A percentile compares a stretch with the other conserved stretches of the same genome.
Conservation (phyloP, 2,797 vertebrate genomes). For the Phataginus tetradactyla region DNA sequence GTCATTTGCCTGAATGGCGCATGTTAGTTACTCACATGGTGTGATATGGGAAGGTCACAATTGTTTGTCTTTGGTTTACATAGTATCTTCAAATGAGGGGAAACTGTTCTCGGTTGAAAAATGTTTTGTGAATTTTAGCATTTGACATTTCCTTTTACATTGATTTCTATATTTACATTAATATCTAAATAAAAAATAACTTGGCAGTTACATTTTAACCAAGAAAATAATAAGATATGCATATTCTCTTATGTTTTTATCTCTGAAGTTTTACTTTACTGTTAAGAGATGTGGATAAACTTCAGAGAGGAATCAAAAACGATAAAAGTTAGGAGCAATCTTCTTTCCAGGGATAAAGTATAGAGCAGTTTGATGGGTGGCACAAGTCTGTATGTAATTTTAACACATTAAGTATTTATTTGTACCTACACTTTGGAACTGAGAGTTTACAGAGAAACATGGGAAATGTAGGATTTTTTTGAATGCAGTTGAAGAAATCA, state of each 20-base stretch:
- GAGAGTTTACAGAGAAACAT: not conserved
- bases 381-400: not conserved
- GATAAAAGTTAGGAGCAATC: not conserved
- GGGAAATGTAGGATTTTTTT: not conserved
- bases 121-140: not conserved
- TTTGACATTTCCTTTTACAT: constrained; percentile 14
- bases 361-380: not conserved
- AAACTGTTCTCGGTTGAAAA: not conserved
- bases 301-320: not conserved
- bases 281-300: not conserved
- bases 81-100: not conserved
- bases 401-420: not conserved
- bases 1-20: not conserved
- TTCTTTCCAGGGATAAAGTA: not conserved
- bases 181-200: not conserved
- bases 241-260: not conserved
- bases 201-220: not conserved
- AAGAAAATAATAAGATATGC: not conserved
- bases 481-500: constrained; percentile 37
- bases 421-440: not conserved
- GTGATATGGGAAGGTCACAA: not conserved
- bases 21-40: not conserved
- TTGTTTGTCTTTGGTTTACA: not conserved
- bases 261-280: not conserved
- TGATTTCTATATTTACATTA: not conserved